Conservation (phyloP, 2,113 vertebrate genomes). For the Atherinomorus stipes region DNA sequence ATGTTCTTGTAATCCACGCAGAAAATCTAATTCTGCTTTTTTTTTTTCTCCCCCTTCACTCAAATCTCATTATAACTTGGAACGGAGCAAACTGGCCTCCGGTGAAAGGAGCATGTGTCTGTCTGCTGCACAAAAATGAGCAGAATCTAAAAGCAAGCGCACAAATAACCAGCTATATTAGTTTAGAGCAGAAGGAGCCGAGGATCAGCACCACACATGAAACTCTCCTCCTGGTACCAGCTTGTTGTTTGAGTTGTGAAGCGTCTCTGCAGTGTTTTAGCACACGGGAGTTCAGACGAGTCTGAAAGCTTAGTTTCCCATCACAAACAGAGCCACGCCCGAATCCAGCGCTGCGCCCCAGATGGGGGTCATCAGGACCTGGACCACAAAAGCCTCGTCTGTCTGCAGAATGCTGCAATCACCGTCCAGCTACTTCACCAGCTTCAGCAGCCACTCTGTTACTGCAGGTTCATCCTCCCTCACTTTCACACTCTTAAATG, state of each 20-base stretch:
- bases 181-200: slow-evolving; percentile 42
- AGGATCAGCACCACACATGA: slow-evolving; percentile 9
- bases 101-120: slow-evolving; percentile 71
- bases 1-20: slow-evolving; percentile 60
- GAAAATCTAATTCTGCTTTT: slow-evolving; percentile 71
- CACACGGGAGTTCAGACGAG: background rate
- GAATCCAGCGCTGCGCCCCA: slow-evolving; percentile 38
- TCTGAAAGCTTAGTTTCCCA: too few relatives aligned
- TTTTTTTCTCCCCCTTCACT: slow-evolving; percentile 9
- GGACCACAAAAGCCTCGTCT: slow-evolving; percentile 8
- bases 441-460: too few relatives aligned
- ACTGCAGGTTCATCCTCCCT: too few relatives aligned
- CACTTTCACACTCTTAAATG: too few relatives aligned
- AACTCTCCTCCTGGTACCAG: background rate
- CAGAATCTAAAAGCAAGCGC: slow-evolving; percentile 42
- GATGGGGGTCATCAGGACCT: slow-evolving; percentile 47
- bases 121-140: slow-evolving; percentile 10
- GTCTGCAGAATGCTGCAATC: too few relatives aligned
- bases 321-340: slow-evolving; percentile 70
- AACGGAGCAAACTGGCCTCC: slow-evolving; percentile 49
- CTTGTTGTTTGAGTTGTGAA: background rate
- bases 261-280: background rate
- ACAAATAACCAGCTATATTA: slow-evolving; percentile 59
- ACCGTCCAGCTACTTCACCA: too few relatives aligned
- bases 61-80: slow-evolving; percentile 78